Conservation (phyloP, 2,113 vertebrate species). For the Pungitius pungitius region DNA sequence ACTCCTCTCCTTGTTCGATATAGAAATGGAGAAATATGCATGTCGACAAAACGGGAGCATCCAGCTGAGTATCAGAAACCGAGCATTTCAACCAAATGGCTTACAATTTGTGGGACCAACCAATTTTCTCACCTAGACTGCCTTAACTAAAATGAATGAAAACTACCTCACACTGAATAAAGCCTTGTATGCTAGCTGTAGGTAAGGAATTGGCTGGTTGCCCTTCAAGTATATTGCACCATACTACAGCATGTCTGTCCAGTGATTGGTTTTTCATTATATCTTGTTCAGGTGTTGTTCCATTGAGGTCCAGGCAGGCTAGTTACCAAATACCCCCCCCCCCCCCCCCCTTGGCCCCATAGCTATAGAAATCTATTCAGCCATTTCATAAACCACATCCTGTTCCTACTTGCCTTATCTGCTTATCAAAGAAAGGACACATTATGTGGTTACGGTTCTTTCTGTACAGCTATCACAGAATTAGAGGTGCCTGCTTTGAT, state of each 20-base stretch:
- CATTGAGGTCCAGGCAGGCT: not conserved
- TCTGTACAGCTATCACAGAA: not conserved
- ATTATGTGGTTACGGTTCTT: not conserved
- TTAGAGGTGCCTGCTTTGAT: no score
- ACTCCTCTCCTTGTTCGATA: not conserved
- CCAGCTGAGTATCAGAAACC: no score
- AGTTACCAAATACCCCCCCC: not conserved
- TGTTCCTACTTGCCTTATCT: not conserved
- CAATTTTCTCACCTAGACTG: no score
- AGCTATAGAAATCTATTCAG: not conserved
- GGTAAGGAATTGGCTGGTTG: not conserved
- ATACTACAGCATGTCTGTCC: not conserved
- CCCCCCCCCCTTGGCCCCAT: no score
- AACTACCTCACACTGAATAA: not conserved
- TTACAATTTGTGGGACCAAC: no score
- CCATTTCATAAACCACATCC: not conserved
- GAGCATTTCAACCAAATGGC: no score
- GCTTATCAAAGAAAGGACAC: not conserved
- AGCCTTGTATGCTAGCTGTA: not conserved
- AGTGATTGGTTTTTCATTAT: not conserved
- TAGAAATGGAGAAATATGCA: no score
- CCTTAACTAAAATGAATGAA: no score
- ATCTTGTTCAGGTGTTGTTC: not conserved
- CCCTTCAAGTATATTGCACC: not conserved
- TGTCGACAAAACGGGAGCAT: not conserved